phyloP scores from a whole-genome alignment of 2,888 invertebrate genomes.

The Epirrita christyi region DNA sequence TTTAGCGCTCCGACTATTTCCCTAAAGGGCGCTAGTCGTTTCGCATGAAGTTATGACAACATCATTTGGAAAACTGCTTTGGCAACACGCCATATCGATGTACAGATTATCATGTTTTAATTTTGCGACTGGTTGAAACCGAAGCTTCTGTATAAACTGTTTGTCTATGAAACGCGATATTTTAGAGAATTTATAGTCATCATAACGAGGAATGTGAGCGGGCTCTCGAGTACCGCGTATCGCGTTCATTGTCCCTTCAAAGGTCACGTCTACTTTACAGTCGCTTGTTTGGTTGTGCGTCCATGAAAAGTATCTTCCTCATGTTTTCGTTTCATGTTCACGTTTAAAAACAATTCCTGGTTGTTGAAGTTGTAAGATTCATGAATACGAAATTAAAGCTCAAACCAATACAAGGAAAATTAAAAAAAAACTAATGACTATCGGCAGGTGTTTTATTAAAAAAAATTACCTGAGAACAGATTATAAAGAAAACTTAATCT shows the following conservation, averaged over 20 bases:
- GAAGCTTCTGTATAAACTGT: slow-evolving; percentile 18
- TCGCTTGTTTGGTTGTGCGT: slow-evolving; percentile 38
- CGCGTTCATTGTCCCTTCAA: slow-evolving; percentile 70
- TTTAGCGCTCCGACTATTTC: slow-evolving; percentile 36
- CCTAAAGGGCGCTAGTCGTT: slow-evolving; percentile 41
- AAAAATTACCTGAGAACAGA: not conserved
- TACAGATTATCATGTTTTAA: slow-evolving; percentile 36
- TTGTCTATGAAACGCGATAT: slow-evolving; percentile 43
- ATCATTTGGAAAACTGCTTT: slow-evolving; percentile 36
- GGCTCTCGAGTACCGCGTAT: slow-evolving; percentile 65
- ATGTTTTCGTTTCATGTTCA: slow-evolving; percentile 22
- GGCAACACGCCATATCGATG: slow-evolving; percentile 39
- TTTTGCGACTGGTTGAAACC: slow-evolving; percentile 29
- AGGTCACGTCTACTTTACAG: slow-evolving; percentile 65
- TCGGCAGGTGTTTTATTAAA: not conserved
- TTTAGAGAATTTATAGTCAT: slow-evolving; percentile 49
- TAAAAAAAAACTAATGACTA: not conserved
- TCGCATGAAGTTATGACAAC: slow-evolving; percentile 37
- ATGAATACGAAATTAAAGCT: slow-evolving; percentile 17
- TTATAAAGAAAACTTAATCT: too few species aligned
- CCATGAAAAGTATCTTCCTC: slow-evolving; percentile 30
- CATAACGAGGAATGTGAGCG: slow-evolving; percentile 56
- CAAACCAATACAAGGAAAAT: not conserved
- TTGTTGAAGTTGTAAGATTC: slow-evolving; percentile 6
- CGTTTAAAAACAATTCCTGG: slow-evolving; percentile 18